These are phyloP conservation scores for Rattus rattus DNA, from an alignment of 2,113 vertebrate species.

Conservation along the genomic window DNA sequence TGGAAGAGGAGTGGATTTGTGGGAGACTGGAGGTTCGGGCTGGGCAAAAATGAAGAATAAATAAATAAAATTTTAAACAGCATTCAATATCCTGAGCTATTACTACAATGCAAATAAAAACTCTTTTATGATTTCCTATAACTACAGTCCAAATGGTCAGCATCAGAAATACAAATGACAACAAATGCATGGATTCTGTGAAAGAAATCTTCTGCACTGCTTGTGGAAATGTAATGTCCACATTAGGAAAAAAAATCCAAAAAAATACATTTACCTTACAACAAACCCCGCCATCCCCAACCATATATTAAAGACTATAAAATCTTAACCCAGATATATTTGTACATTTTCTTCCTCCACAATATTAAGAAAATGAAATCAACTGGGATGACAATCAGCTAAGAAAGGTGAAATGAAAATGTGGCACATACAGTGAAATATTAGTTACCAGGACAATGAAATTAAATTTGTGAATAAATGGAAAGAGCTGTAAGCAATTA, in stretches of 20 bases:
- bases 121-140: not conserved
- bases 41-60: no score
- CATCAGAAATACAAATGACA: not conserved
- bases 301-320: no score
- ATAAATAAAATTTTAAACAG: not conserved
- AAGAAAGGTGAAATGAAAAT: not conserved
- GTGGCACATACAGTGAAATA: not conserved
- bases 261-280: not conserved
- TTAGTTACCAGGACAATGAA: not conserved
- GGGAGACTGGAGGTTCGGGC: no score
- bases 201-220: not conserved
- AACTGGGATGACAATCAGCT: not conserved
- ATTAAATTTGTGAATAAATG: not conserved
- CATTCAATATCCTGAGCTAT: not conserved
- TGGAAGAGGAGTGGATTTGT: no score
- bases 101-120: not conserved
- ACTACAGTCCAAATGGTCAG: not conserved
- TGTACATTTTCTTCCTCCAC: not conserved
- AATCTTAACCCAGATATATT: no score
- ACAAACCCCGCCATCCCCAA: not conserved
- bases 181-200: not conserved
- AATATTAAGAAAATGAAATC: not conserved
- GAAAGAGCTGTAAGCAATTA: not conserved
- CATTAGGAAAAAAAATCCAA: not conserved
- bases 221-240: not conserved